phyloP scores from a whole-genome alignment of 2,113 vertebrate species.

The Choloepus hoffmanni region DNA sequence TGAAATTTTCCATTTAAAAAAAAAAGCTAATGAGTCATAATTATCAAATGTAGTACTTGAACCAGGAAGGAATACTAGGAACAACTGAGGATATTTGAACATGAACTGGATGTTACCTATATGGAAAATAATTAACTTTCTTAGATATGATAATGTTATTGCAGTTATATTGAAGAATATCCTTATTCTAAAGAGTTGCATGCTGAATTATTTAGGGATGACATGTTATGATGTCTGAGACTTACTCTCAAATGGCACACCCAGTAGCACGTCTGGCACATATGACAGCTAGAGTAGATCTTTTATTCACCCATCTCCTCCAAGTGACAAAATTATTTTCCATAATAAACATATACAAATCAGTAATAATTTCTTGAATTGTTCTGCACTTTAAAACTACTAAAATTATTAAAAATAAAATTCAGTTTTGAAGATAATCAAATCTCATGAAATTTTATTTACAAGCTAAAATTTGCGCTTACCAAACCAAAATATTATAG shows the following conservation, averaged over 20 bases:
- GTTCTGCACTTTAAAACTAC: background rate
- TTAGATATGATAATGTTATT: background rate
- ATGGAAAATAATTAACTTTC: background rate
- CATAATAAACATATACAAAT: no score
- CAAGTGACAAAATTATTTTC: background rate
- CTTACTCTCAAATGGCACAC: background rate
- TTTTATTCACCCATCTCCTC: background rate
- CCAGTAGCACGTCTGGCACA: background rate
- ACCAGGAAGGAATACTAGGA: background rate
- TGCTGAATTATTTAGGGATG: background rate
- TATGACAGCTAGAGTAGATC: background rate
- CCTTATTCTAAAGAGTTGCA: background rate
- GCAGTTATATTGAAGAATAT: background rate
- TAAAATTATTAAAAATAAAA: background rate
- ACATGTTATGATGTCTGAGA: background rate
- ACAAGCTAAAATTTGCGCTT: background rate
- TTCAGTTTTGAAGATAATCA: background rate
- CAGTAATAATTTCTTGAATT: background rate
- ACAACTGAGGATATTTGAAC: background rate
- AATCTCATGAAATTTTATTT: background rate
- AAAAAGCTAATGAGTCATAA: background rate
- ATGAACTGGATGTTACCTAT: background rate
- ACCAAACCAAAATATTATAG: background rate
- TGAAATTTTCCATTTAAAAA: background rate
- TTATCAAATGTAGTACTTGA: background rate